Evolutionary conservation across 2,888 invertebrate species (phyloP), one percentile per base, ranked within the genome.

Genomic region (Macropis europaea): DNA sequence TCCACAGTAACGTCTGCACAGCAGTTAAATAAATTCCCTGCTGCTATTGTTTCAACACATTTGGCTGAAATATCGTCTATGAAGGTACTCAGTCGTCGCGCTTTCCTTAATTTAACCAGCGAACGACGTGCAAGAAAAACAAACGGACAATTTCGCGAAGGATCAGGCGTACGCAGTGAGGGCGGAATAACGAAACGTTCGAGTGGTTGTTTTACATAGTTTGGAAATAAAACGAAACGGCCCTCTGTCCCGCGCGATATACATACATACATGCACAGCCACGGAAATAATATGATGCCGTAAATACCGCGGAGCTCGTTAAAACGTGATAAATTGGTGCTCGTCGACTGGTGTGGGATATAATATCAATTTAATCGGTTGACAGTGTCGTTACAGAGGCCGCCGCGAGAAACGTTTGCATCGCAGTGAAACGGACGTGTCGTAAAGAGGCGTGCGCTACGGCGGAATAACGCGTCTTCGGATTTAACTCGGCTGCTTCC

Each of bases 351-450:
- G 36, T 36, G 36, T 36, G 26, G 45, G 36, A 50, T 64, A 62
- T 71, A 71, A 71, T 71, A 71, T 71, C 54, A 66, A 62, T 75
- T 75, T 71, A 76, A 75, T 75, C 75, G 66, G 66, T 17, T 60
- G 71, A 32, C 66, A 48, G 40, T 62, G 76, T 42, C 60, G 62
- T 40, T 52, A 26, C 30, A 26, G 24, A 7, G n/a, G n/a, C n/a
- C 38, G 32, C 26, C 9, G 17, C 36, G 36, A 47, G n/a, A 42
- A 48, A 64, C 32, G 54, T 50, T 56, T 60, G 59, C 60, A 66
- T 64, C 53, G 53, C 53, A 15, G 19, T 11, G 15, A 53, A 36
- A 60, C 56, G 32, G 40, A 54, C 34, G 32, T 30, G 50, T 30
- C 32, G 43, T 13, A 9, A 13, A 7, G 28, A 22, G 22, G 52